Evolutionary conservation across 2,797 vertebrate genomes (phyloP), one percentile per base, ranked within the genome.

Genomic region (Corythornis leucogaster): DNA sequence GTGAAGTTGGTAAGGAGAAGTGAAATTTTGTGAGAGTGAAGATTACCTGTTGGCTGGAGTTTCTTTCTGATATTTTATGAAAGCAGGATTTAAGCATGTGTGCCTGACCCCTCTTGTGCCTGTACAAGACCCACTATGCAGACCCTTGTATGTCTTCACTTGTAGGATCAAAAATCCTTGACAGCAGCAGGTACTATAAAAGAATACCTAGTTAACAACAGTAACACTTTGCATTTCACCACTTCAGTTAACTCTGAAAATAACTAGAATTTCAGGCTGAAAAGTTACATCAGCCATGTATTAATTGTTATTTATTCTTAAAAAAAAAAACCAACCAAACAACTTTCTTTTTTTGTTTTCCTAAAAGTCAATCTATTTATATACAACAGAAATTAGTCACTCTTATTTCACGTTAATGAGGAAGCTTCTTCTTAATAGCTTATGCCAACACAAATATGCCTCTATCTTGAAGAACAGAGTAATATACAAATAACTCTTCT

Each of bases 401-500:
- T 94, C 74, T 87, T 82, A 28, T 40, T 90, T 73, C 68, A 74
- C 87, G 78, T 85, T 88, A 91, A 90, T 84, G 79, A 89, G 54
- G 61, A 92, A 69, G 20, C 13, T 9, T 50, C n/a, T 80, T 82
- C 87, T 67, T 80, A 87, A 89, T 59, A 54, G 68, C 74, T 93
- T 93, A 83, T 46, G 68, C 77, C 0, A 15, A 95, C 86, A 89
- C 35, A 42, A 92, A 79, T 48, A 25, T 28, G 76, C 48, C 68
- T 87, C 64, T 69, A 19, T 82, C 69, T 81, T 28, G 73, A 92
- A 91, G 83, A 94, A 84, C 71, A 62, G 63, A 59, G 84, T 68
- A 74, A 91, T 54, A 74, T 54, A 95, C 57, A 94, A 96, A 93
- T 76, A 81, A 73, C 4, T 8, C 68, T 96, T 95, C 91, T 90